Evolutionary conservation across 1,140 invertebrate species (phyloP).

Genomic region (Drosophila novamexicana): DNA sequence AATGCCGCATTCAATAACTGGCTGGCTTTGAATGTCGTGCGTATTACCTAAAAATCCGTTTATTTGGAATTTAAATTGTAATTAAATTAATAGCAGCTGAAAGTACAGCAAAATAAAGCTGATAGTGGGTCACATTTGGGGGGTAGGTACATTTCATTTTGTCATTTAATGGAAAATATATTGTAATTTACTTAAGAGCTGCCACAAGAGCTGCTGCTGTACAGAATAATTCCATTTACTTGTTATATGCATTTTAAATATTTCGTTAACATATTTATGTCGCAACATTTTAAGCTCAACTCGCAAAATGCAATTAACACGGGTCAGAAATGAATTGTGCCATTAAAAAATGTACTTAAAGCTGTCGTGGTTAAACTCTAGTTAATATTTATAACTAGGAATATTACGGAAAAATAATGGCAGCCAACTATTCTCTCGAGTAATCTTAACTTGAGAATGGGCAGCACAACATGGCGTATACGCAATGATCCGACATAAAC

Average conservation of each 20-base stretch:
- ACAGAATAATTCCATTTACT: constrained; percentile 56
- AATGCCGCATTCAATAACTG: constrained; percentile 64
- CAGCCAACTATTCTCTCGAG: constrained; percentile 47
- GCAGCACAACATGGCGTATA: constrained; percentile 37
- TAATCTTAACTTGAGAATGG: constrained; percentile 25
- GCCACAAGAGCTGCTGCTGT: constrained; percentile 3
- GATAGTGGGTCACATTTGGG: constrained; percentile 24
- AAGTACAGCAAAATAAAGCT: constrained; percentile 13
- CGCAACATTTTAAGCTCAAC: constrained; percentile 55
- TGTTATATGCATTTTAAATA: constrained; percentile 57
- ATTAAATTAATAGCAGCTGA: constrained; percentile 62
- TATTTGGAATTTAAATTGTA: constrained; percentile 78
- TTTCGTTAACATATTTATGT: constrained; percentile 65
- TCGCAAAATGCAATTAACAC: constrained; percentile 61
- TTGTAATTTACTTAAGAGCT: constrained; percentile 76
- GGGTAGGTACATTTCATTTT: constrained; percentile 54
- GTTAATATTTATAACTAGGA: neutral
- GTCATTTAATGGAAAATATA: constrained; percentile 60
- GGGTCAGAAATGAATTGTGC: constrained; percentile 36
- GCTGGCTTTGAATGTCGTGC: constrained; percentile 14
- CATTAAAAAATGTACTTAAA: constrained; percentile 47
- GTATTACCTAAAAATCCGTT: constrained; percentile 67
- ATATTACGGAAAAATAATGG: constrained; percentile 16
- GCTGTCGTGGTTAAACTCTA: constrained; percentile 2
- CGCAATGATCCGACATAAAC: constrained; percentile 30